Evolutionary conservation across 2,113 vertebrate genomes (phyloP).

Genomic region (Chelonoidis abingdonii): DNA sequence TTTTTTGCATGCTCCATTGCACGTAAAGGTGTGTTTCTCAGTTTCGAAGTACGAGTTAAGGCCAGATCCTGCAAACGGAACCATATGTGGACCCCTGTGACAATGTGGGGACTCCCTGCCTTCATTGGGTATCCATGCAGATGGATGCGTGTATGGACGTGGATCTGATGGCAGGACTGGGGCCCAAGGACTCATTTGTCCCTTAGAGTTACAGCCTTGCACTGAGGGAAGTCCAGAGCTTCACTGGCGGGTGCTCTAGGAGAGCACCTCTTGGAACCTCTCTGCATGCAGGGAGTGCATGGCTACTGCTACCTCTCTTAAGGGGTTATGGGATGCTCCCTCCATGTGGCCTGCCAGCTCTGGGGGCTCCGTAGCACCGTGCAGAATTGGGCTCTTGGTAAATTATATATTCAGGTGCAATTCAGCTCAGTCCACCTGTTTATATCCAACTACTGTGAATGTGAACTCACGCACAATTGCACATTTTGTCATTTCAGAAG

Average conservation of each 20-base stretch:
- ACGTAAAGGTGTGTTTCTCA: not conserved
- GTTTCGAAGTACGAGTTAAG: not conserved
- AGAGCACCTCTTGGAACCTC: not conserved
- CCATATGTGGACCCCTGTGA: not conserved
- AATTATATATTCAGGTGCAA: not conserved
- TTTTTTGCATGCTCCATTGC: not conserved
- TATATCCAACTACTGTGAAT: not conserved
- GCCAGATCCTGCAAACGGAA: not conserved
- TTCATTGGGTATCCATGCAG: not conserved
- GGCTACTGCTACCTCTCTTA: not conserved
- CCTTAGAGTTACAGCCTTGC: not conserved
- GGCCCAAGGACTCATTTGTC: not conserved
- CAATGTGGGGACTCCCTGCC: not conserved
- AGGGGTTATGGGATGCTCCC: not conserved
- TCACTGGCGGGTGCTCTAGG: accelerated
- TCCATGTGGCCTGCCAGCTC: not conserved
- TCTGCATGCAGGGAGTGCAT: not conserved
- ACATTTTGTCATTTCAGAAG: slow-evolving; percentile 42
- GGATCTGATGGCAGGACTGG: not conserved
- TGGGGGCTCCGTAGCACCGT: not conserved
- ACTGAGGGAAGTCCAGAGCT: not conserved
- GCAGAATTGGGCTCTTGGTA: not conserved
- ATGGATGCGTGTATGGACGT: not conserved
- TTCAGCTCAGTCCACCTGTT: not conserved
- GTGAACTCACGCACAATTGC: not conserved